phyloP scores from a whole-genome alignment of 2,888 invertebrate species.

The Spodoptera picta region DNA sequence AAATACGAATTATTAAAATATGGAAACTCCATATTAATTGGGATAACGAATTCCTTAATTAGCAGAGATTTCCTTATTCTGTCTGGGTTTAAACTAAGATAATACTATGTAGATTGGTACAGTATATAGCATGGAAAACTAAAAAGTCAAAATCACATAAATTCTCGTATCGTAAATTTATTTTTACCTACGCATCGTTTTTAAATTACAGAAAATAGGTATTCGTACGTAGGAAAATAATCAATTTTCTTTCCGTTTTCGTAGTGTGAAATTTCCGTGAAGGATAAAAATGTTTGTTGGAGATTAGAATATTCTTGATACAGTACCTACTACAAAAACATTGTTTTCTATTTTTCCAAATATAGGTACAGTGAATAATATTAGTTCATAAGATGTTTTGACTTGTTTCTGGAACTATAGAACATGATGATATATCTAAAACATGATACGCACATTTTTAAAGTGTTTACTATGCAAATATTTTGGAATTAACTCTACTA shows the following conservation, averaged over 20 bases:
- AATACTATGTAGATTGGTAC: too few species aligned
- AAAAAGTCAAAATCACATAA: conserved; percentile 5
- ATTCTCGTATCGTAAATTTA: not conserved
- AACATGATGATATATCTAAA: too few species aligned
- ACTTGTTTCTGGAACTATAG: too few species aligned
- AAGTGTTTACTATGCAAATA: too few species aligned
- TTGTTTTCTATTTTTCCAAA: not conserved
- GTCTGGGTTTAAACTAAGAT: conserved; percentile 12
- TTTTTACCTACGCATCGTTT: conserved; percentile 2
- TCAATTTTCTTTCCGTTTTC: conserved; percentile 23
- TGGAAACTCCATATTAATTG: not conserved
- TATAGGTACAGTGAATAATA: conserved; percentile 2
- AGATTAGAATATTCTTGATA: conserved; percentile 13
- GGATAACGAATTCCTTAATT: conserved; percentile 14
- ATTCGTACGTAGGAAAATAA: conserved; percentile 17
- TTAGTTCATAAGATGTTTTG: too few species aligned
- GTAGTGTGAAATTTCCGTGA: conserved; percentile 9
- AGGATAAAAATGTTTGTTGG: conserved; percentile 10
- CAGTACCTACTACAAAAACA: conserved; percentile 7
- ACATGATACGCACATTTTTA: too few species aligned
- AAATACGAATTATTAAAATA: too few species aligned
- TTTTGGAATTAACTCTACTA: too few species aligned
- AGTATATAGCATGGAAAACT: too few species aligned
- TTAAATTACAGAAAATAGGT: not conserved
- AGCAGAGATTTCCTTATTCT: conserved; percentile 19